Base-by-base conservation (phyloP, 2,113 vertebrate species). In the Paraplagusia blochii region DNA sequence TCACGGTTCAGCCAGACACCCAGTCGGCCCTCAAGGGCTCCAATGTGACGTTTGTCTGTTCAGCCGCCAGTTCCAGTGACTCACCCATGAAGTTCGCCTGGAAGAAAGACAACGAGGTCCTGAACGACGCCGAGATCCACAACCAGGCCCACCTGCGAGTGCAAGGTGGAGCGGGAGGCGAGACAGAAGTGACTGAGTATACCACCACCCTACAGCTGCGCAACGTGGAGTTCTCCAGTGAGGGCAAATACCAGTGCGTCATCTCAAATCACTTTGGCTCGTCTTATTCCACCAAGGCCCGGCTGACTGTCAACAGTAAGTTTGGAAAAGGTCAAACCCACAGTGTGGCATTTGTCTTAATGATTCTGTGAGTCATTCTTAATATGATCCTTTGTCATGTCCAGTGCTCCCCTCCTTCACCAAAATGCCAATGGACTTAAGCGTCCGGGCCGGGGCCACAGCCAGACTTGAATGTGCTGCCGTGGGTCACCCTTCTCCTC, bases 191-290 rank as follows among this genome's bases (percentile, higher is more conserved):
- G 81, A 97, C 97, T 22, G 95, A 98, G 77, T 97, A 99, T 16
- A 99, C 95, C 6, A 97, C 94, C 70, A 93, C 94, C 0, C 90
- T 99, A 35, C 89, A 92, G 44, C 92, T 99, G 9, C 92, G 76
- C n/a, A 80, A 83, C 0, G 94, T 99, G 34, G 92, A 93, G 13
- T 99, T 97, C 69, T 80, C 88, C 86, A 95, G 88, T 1, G 95
- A 99, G 80, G 97, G 97, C 33, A 94, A 90, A 77, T 99, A 98
- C 73, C 97, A 99, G 69, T 99, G 97, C 19, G 94, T 99, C 80
- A 98, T 99, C 91, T 99, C 97, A 82, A 99, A 99, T 88, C 94
- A 98, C 80, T 99, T 98, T 29, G 96, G 96, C 10, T 95, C 95
- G 0, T 96, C 95, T 3, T 99, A 98, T 68, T 99, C 97, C 38